Conservation (phyloP, 2,888 invertebrate genomes). For the Machimus rusticus region DNA sequence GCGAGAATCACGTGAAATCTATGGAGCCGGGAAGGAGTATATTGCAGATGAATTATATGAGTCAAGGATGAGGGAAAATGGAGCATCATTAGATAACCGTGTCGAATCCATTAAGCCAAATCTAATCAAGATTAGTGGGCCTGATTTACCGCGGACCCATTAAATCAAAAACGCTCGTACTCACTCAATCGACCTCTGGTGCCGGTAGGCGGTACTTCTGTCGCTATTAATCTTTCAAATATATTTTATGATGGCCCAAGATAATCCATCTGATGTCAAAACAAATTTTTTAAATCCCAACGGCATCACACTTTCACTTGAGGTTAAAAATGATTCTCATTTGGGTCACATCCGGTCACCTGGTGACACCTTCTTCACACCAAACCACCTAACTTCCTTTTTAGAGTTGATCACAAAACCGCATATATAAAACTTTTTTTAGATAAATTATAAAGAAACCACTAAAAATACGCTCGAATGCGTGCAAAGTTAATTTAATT, state of each 20-base stretch:
- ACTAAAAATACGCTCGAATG: neutral
- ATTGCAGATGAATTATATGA: conserved; percentile 15
- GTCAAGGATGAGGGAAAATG: neutral
- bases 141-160: conserved; percentile 2
- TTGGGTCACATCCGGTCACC: neutral
- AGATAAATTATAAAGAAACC: neutral
- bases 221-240: neutral
- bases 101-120: conserved; percentile 1
- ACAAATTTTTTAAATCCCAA: neutral
- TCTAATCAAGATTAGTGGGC: neutral
- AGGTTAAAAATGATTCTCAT: neutral
- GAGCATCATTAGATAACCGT: conserved; percentile 21
- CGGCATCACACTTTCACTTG: neutral
- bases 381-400: neutral
- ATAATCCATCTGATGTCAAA: neutral
- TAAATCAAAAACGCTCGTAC: conserved; percentile 25
- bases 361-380: neutral
- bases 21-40: neutral
- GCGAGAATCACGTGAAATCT: neutral
- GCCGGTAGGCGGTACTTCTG: neutral
- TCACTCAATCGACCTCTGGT: conserved; percentile 13
- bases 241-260: neutral
- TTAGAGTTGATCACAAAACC: neutral
- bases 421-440: neutral
- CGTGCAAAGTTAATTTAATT: neutral